Evolutionary conservation across 2,888 invertebrate species (phyloP), one percentile per base, ranked within the genome.

Genomic region (Drosophila pegasa): DNA sequence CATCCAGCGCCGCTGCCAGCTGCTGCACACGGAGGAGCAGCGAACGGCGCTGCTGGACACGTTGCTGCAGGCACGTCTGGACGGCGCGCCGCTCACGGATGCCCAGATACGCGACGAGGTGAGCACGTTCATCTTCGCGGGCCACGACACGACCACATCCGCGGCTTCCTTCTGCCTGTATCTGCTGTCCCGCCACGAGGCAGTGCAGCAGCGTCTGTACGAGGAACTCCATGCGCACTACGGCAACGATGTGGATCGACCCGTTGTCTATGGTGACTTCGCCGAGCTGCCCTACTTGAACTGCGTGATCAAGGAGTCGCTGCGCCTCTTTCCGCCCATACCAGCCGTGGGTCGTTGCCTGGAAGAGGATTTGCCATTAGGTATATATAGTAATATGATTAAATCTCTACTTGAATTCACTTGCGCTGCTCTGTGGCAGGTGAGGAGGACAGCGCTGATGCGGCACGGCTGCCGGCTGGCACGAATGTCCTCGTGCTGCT

Each of bases 41-140:
- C 41, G 61, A 8, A 93, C 94, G 71, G 94, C 95, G 0, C 94
- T 96, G 75, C 90, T 96, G 81, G 96, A 96, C 92, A 91, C 95
- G 7, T 90, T 96, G 7, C 87, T 96, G 18, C 92, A 94, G 55
- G 92, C 94, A 0, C 93, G 93, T 71, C 90, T 93, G 9, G 93
- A 94, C 47, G 94, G 94, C 0, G 80, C 93, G 58, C 93, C 93
- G 9, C 91, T 96, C 51, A 93, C 93, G 0, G 93, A 94, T 62
- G 91, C 93, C 16, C 93, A 94, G 60, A 93, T 96, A 20, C 92
- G 94, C 48, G 95, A 95, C 85, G 95, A 96, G 92, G 95, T 95
- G 0, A 94, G 95, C 76, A 96, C 96, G 0, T 95, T 96, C 80
- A 94, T 95, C 94, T 96, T 96, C 90, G 95, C 94, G 54, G 92